These are phyloP conservation scores for Micrastur ruficollis DNA, from an alignment of 2,797 vertebrate genomes.

Conservation along the genomic window DNA sequence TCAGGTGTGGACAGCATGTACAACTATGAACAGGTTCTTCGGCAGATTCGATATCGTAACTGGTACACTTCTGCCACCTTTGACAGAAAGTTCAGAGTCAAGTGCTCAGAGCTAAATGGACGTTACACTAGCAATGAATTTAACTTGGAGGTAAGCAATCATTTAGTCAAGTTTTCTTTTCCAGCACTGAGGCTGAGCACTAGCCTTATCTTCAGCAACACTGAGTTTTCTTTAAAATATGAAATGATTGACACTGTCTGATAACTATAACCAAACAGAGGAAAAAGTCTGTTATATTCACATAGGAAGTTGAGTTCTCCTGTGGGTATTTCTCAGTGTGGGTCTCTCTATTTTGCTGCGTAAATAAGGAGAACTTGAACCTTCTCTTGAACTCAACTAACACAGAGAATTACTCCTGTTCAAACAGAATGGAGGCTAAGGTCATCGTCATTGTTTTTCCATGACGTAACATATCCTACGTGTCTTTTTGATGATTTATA, in stretches of 20 bases:
- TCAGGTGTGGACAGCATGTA: slow-evolving; percentile 92
- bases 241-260: neutral
- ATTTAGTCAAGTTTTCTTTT: neutral
- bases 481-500: neutral
- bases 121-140: slow-evolving; percentile 95
- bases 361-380: neutral
- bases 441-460: neutral
- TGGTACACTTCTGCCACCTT: slow-evolving; percentile 75
- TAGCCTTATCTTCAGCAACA: neutral
- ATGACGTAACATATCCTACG: neutral
- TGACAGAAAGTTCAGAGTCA: slow-evolving; percentile 86
- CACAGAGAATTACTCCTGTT: neutral
- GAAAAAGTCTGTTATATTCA: neutral
- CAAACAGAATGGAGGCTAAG: neutral
- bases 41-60: slow-evolving; percentile 85
- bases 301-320: neutral
- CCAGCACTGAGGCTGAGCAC: neutral
- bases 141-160: slow-evolving; percentile 85
- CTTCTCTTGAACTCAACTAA: neutral
- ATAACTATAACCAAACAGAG: neutral
- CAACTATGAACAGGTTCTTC: slow-evolving; percentile 90
- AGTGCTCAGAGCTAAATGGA: slow-evolving; percentile 94
- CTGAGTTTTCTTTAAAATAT: neutral
- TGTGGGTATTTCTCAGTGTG: neutral
- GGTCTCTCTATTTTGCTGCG: neutral